phyloP scores from a whole-genome alignment of 2,113 vertebrate genomes.

The Thymallus thymallus region DNA sequence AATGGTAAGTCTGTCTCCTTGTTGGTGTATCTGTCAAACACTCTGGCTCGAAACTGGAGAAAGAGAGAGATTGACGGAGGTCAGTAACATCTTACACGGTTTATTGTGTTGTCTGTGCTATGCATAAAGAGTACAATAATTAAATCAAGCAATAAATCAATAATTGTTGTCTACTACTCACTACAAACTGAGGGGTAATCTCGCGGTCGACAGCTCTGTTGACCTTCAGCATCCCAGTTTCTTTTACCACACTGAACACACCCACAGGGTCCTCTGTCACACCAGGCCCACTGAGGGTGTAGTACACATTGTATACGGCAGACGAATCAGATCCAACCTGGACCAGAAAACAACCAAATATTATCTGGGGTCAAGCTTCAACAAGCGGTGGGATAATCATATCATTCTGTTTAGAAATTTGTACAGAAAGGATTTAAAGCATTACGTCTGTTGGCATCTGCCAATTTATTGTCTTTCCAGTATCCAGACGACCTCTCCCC shows the following conservation, averaged over 20 bases:
- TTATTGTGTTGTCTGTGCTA: neutral
- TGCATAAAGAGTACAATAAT: neutral
- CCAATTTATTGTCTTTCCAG: too few relatives aligned
- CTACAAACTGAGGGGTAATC: slow-evolving; percentile 70
- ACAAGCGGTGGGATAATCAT: neutral
- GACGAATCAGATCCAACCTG: slow-evolving; percentile 83
- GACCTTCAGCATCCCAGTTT: slow-evolving; percentile 75
- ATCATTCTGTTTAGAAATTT: too few relatives aligned
- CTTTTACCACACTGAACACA: slow-evolving; percentile 73
- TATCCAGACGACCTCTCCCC: too few relatives aligned
- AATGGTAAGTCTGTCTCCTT: slow-evolving; percentile 70
- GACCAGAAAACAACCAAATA: neutral
- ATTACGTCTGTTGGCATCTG: too few relatives aligned
- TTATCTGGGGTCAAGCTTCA: neutral
- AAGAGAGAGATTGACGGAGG: neutral
- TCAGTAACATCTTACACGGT: neutral
- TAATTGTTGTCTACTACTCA: slow-evolving; percentile 54
- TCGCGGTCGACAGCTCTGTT: slow-evolving; percentile 81
- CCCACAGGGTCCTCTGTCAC: slow-evolving; percentile 46
- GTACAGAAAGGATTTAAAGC: neutral
- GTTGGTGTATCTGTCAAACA: slow-evolving; percentile 50
- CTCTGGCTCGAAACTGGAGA: slow-evolving; percentile 74
- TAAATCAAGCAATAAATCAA: neutral
- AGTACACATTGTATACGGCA: slow-evolving; percentile 65
- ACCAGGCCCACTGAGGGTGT: slow-evolving; percentile 80